Percentiles rank a stretch among this genome's conserved stretches.
Conservation (phyloP, 2,797 vertebrate genomes). For the Crax fasciolata region DNA sequence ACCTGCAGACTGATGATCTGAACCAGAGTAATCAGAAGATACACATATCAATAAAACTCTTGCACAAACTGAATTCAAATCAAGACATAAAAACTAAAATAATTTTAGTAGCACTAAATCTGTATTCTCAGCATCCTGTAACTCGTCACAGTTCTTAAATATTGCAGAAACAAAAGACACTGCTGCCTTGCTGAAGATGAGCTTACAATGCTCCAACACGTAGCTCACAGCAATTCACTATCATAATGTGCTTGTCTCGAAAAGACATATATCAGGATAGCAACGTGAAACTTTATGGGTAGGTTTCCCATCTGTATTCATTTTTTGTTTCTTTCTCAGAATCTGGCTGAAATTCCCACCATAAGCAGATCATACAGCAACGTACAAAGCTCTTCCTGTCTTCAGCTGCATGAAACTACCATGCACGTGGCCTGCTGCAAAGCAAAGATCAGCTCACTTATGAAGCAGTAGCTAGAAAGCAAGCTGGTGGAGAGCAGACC, state of each 20-base stretch:
- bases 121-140: background rate
- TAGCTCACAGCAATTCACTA: background rate
- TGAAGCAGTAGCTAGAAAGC: fast-evolving
- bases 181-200: background rate
- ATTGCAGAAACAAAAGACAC: background rate
- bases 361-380: background rate
- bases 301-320: background rate
- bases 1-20: background rate
- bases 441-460: background rate
- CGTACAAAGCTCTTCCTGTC: background rate
- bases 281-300: background rate
- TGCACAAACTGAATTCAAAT: background rate
- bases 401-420: background rate
- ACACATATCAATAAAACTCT: background rate
- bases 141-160: background rate
- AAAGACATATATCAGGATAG: background rate
- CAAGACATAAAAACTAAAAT: background rate
- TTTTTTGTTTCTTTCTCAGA: background rate
- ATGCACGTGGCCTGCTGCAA: background rate
- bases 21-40: background rate
- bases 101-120: background rate
- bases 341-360: background rate
- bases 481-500: background rate
- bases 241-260: background rate
- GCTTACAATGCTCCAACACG: background rate